Evolutionary conservation across 2,113 vertebrate genomes (phyloP).

Genomic region (Phaethornis superciliosus): DNA sequence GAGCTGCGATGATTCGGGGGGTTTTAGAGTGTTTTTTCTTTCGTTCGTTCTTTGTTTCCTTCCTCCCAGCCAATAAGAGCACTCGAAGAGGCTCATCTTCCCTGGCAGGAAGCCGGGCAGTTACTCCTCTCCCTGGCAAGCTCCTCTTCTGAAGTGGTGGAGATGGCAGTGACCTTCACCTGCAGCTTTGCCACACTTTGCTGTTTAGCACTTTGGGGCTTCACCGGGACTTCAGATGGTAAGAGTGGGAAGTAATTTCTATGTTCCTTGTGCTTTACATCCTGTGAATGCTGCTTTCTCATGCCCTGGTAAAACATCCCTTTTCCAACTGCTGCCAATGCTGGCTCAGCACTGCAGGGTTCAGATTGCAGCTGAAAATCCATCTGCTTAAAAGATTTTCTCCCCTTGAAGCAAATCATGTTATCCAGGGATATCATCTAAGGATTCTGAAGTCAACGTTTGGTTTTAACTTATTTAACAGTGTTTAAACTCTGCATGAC

Average conservation of each 20-base stretch:
- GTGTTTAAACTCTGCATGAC: slow-evolving; percentile 19
- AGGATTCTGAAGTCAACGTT: not conserved
- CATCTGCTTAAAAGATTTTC: not conserved
- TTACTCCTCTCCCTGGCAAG: not conserved
- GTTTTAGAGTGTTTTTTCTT: not conserved
- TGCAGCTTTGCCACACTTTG: not conserved
- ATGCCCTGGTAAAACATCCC: not conserved
- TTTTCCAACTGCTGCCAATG: not conserved
- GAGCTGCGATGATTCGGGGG: not conserved
- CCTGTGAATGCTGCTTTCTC: not conserved
- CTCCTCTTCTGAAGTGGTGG: not conserved
- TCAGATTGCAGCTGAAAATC: not conserved
- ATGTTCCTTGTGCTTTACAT: not conserved
- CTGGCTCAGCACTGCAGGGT: not conserved
- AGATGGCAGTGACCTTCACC: not conserved
- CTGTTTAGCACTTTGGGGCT: slow-evolving; percentile 4
- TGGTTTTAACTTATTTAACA: not conserved
- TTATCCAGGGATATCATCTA: not conserved
- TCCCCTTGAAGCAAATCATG: not conserved
- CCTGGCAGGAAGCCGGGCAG: not conserved
- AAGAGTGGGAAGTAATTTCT: not conserved
- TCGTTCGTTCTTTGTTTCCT: not conserved
- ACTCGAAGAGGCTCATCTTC: not conserved
- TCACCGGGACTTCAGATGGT: not conserved
- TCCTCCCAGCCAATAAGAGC: slow-evolving; percentile 43